phyloP scores from a whole-genome alignment of 2,113 vertebrate genomes.

The Machaerirhynchus nigripectus region DNA sequence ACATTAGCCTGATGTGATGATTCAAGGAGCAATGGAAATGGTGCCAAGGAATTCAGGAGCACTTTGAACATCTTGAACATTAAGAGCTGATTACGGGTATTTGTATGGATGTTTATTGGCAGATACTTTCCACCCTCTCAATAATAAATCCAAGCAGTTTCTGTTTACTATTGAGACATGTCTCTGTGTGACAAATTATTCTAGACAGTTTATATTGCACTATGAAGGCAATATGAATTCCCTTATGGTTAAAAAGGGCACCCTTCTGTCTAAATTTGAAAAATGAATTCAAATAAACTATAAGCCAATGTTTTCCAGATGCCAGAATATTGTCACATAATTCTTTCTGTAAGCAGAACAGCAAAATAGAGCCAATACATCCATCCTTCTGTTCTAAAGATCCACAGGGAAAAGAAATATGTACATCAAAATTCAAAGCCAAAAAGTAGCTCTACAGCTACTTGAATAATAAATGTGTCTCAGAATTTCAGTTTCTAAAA shows the following conservation, averaged over 20 bases:
- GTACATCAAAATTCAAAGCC: background rate
- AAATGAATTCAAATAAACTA: constrained; percentile 54
- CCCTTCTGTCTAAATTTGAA: constrained; percentile 40
- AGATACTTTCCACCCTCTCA: background rate
- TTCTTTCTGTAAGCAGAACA: constrained; percentile 34
- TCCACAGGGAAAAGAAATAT: background rate
- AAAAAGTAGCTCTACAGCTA: background rate
- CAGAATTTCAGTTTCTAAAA: background rate
- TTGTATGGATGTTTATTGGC: background rate
- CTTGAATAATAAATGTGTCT: background rate
- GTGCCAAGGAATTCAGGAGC: background rate
- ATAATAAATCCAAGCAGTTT: constrained; percentile 35
- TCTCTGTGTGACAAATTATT: constrained; percentile 33
- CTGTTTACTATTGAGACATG: constrained; percentile 8
- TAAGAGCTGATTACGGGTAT: background rate
- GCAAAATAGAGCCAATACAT: background rate
- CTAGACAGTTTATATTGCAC: constrained; percentile 39
- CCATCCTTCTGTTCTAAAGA: constrained; percentile 31
- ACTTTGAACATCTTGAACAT: background rate
- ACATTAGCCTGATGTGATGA: background rate
- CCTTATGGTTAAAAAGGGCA: constrained; percentile 43
- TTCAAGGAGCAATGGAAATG: background rate
- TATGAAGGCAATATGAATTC: constrained; percentile 34
- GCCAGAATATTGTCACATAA: constrained; percentile 30
- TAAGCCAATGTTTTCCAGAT: constrained; percentile 55